Conservation (phyloP, 1,140 invertebrate species). For the Ostrea edulis region DNA sequence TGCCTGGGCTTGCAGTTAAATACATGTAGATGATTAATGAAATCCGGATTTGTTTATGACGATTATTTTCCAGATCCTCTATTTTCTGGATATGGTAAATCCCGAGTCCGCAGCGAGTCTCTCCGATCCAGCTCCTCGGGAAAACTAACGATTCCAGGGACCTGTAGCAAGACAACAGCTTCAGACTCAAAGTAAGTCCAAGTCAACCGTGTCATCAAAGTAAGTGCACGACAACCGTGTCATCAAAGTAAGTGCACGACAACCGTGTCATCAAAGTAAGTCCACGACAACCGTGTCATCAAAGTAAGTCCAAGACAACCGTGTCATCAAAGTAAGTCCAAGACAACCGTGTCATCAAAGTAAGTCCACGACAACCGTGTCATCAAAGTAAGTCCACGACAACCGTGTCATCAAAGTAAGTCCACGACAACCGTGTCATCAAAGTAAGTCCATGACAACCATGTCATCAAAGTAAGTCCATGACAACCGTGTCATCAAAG, state of each 20-base stretch:
- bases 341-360: neutral
- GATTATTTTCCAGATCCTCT: neutral
- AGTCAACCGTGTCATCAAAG: neutral
- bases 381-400: neutral
- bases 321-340: no score
- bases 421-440: neutral
- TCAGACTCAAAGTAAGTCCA: constrained; percentile 26
- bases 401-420: neutral
- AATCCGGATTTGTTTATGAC: neutral
- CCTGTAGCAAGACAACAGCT: neutral
- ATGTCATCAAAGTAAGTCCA: no score
- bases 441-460: no score
- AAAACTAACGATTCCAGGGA: neutral
- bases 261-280: no score
- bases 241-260: no score
- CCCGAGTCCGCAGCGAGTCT: neutral
- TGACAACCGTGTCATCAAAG: neutral
- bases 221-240: neutral
- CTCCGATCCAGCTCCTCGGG: neutral
- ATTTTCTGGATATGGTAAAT: neutral
- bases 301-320: no score
- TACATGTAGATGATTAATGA: no score
- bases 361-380: neutral
- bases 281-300: no score
- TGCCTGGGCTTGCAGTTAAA: no score